Conservation (phyloP, 1,140 invertebrate species). For the Zaprionus camerounensis region DNA sequence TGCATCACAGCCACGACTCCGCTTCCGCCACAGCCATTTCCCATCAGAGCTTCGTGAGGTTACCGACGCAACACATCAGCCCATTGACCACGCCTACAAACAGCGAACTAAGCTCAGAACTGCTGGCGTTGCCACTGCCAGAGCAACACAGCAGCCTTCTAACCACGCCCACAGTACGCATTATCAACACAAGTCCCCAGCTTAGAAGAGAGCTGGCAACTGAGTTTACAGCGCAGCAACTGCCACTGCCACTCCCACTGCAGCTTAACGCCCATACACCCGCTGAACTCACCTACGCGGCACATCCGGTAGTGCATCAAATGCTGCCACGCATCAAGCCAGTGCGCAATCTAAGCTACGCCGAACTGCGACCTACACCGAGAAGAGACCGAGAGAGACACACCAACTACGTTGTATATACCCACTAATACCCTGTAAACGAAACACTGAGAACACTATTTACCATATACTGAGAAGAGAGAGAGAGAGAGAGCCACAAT, state of each 20-base stretch:
- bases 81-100: background rate
- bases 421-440: background rate
- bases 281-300: constrained; percentile 71
- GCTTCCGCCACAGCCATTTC: constrained; percentile 81
- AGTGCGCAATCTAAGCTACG: constrained; percentile 65
- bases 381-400: constrained; percentile 35
- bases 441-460: too few relatives aligned
- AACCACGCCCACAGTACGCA: constrained; percentile 34
- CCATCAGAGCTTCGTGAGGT: constrained; percentile 83
- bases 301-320: constrained; percentile 68
- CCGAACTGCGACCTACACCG: constrained; percentile 49
- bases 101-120: background rate
- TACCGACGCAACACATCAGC: background rate
- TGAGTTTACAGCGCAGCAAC: background rate
- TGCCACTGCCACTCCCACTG: background rate
- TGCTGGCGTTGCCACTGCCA: background rate
- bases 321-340: constrained; percentile 71
- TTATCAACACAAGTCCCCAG: constrained; percentile 32
- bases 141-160: constrained; percentile 1
- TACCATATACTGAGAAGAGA: too few relatives aligned
- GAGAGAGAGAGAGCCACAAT: too few relatives aligned
- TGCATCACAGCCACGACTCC: constrained; percentile 45
- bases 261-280: constrained; percentile 53
- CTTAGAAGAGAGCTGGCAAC: background rate
- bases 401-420: background rate